A percentile compares a stretch with the other conserved stretches of the same genome.
These are phyloP conservation scores for Heliothis peltigera DNA, from an alignment of 2,888 invertebrate species.

Conservation along the genomic window DNA sequence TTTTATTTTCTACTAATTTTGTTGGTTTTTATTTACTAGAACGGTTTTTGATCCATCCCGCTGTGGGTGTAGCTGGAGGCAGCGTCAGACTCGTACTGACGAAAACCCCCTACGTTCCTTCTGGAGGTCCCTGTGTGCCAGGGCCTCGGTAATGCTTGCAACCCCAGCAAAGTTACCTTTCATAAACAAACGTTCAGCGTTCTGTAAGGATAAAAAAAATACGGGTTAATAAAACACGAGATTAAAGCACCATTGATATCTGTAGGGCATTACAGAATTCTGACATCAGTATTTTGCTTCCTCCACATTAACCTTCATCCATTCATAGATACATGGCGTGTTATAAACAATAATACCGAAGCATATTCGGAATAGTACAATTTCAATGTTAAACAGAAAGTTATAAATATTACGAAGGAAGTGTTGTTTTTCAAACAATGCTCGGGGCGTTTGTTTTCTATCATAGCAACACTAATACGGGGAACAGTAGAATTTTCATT, in stretches of 20 bases:
- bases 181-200: no score
- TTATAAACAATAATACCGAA: conserved; percentile 40
- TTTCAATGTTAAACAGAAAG: conserved; percentile 9
- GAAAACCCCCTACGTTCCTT: no score
- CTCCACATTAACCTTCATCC: conserved; percentile 46
- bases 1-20: no score
- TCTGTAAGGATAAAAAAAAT: no score
- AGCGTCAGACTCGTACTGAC: no score
- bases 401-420: conserved; percentile 47
- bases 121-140: no score
- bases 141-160: no score
- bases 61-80: no score
- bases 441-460: conserved; percentile 22
- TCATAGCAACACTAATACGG: conserved; percentile 27
- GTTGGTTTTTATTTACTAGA: no score
- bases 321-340: conserved; percentile 37
- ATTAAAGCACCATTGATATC: not conserved
- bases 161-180: no score
- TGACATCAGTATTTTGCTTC: conserved; percentile 5
- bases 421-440: conserved; percentile 44
- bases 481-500: conserved; percentile 21
- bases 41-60: no score
- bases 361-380: conserved; percentile 16
- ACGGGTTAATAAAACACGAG: not conserved
- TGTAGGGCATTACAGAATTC: not conserved